Conservation (phyloP, 2,797 vertebrate genomes). For the Gobionotothen gibberifrons region DNA sequence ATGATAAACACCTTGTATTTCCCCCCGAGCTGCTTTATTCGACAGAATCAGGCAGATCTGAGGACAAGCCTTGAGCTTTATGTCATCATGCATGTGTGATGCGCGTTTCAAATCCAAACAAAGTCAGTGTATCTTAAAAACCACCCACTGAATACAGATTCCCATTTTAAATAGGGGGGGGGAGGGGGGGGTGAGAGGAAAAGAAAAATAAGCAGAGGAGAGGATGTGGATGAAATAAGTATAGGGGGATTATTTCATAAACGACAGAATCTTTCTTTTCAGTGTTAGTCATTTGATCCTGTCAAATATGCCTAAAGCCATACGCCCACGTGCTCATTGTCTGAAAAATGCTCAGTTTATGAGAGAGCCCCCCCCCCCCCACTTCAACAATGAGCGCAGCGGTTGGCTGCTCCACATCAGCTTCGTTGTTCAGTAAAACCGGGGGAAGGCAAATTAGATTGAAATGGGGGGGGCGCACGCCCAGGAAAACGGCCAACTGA, state of each 20-base stretch:
- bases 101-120: conserved; percentile 75
- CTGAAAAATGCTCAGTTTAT: conserved; percentile 78
- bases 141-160: conserved; percentile 77
- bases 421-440: conserved; percentile 31
- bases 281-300: conserved; percentile 83
- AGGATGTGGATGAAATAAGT: conserved; percentile 81
- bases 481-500: conserved; percentile 54
- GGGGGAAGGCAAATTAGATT: conserved; percentile 67
- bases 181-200: conserved; percentile 37
- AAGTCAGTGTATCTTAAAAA: conserved; percentile 71
- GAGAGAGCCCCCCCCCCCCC: conserved; percentile 54
- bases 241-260: conserved; percentile 85
- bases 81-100: conserved; percentile 74
- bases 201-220: conserved; percentile 51
- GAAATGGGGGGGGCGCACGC: conserved; percentile 51
- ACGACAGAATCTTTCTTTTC: conserved; percentile 80
- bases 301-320: conserved; percentile 84
- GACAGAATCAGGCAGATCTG: conserved; percentile 64
- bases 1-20: conserved; percentile 54
- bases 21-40: conserved; percentile 46
- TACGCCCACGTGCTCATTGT: conserved; percentile 81
- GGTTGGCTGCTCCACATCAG: conserved; percentile 62
- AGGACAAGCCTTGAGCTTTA: conserved; percentile 73
- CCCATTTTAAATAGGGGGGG: conserved; percentile 52
- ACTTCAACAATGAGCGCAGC: conserved; percentile 57